These are phyloP conservation scores for Polyploca ridens DNA, from an alignment of 2,888 invertebrate species.

Conservation along the genomic window DNA sequence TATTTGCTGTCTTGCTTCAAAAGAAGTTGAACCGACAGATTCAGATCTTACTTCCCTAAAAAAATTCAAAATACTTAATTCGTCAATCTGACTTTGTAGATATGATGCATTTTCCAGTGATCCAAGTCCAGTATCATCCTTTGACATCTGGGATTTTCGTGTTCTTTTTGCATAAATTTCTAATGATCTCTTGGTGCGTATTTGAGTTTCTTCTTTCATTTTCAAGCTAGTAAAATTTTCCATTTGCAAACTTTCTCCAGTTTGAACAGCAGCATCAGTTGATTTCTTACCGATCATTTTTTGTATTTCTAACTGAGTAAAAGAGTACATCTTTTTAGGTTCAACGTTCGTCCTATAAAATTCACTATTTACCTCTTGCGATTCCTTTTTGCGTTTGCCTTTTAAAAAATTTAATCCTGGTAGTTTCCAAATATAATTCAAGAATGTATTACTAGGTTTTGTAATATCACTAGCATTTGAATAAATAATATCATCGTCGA, in stretches of 20 bases:
- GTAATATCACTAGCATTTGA: not conserved
- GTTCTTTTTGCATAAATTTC: slow-evolving; percentile 22
- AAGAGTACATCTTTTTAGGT: slow-evolving; percentile 48
- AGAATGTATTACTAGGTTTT: slow-evolving; percentile 3
- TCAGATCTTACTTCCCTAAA: slow-evolving; percentile 43
- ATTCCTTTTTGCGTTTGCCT: not conserved
- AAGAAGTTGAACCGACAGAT: slow-evolving; percentile 26
- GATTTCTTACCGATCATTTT: slow-evolving; percentile 38
- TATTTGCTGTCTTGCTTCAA: slow-evolving; percentile 14
- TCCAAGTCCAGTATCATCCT: slow-evolving; percentile 17
- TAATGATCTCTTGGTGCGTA: slow-evolving; percentile 4
- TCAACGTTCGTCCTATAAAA: slow-evolving; percentile 13
- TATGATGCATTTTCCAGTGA: not conserved
- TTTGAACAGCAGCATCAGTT: slow-evolving; percentile 60
- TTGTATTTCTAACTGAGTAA: slow-evolving; percentile 58
- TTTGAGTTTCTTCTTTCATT: slow-evolving; percentile 13
- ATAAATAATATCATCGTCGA: slow-evolving; percentile 37
- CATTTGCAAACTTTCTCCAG: slow-evolving; percentile 64
- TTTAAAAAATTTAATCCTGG: not conserved
- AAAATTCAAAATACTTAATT: slow-evolving; percentile 59
- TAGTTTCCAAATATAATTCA: slow-evolving; percentile 15
- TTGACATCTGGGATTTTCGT: slow-evolving; percentile 22
- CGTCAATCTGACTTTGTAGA: slow-evolving; percentile 34
- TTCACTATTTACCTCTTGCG: slow-evolving; percentile 17
- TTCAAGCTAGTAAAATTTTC: slow-evolving; percentile 17